These are phyloP conservation scores for Slavum lentiscoides DNA, from an alignment of 2,888 invertebrate genomes.

Conservation along the genomic window DNA sequence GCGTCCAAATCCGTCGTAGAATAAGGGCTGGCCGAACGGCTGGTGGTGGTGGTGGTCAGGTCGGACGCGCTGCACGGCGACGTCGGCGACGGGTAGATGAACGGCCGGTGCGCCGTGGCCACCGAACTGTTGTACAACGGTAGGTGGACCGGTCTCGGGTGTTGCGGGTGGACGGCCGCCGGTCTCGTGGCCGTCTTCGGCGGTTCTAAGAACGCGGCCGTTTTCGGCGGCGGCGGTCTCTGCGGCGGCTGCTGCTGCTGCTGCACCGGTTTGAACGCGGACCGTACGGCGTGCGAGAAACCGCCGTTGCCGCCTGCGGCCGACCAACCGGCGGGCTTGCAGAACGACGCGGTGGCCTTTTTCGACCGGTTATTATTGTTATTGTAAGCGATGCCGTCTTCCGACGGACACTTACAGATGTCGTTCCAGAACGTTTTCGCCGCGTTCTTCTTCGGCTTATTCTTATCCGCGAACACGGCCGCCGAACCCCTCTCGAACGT, in stretches of 20 bases:
- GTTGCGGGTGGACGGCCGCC: not conserved
- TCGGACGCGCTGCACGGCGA: not conserved
- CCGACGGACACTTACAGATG: constrained; percentile 61
- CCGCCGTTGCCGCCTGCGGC: constrained; percentile 63
- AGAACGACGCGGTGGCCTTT: constrained; percentile 30
- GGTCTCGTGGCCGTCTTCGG: constrained; percentile 58
- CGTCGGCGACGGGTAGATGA: not conserved
- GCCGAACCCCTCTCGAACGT: constrained; percentile 69
- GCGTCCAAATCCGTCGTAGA: not conserved
- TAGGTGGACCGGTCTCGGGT: not conserved
- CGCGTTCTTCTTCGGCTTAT: constrained; percentile 57
- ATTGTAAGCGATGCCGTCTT: constrained; percentile 58
- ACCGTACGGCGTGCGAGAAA: constrained; percentile 57
- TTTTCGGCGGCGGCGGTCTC: not conserved
- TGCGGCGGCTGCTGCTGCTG: not conserved
- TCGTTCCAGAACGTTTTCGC: constrained; percentile 60
- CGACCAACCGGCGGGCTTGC: constrained; percentile 26
- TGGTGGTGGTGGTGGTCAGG: too few relatives aligned
- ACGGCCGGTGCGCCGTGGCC: constrained; percentile 7
- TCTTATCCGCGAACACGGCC: not conserved
- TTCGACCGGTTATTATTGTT: constrained; percentile 49
- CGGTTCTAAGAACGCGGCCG: constrained; percentile 29
- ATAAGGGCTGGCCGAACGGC: not conserved
- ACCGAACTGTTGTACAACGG: constrained; percentile 50
- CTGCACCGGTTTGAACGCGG: constrained; percentile 57